A percentile compares a stretch with the other conserved stretches of the same genome.
Evolutionary conservation across 92 coral and sea anemone genomes (phyloP).

Genomic region (Porites rus): DNA sequence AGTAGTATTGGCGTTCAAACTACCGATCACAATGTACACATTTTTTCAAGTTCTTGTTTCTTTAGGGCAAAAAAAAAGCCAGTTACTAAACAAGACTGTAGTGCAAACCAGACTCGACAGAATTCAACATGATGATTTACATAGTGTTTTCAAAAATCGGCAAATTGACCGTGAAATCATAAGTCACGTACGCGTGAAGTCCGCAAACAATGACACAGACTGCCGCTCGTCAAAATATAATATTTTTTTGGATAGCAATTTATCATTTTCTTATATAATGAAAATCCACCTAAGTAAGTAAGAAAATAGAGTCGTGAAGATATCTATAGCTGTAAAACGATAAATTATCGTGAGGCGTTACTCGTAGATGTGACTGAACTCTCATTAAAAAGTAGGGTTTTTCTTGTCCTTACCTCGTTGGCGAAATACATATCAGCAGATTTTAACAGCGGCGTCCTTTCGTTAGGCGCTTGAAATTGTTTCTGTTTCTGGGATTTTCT

Average conservation of each 20-base stretch:
- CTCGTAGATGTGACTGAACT: not conserved
- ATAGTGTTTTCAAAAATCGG: not conserved
- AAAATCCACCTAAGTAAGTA: not conserved
- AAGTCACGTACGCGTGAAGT: not conserved
- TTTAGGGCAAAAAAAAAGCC: not conserved
- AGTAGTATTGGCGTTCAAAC: not conserved
- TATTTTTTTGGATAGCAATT: not conserved
- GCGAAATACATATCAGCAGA: constrained; percentile 20
- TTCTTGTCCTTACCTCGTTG: constrained; percentile 26
- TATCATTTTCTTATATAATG: not conserved
- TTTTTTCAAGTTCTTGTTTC: not conserved
- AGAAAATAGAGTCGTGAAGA: not conserved
- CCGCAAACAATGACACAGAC: not conserved
- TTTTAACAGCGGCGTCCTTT: constrained; percentile 15
- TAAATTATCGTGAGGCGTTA: not conserved
- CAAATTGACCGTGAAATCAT: not conserved
- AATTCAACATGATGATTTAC: no score
- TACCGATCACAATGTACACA: no score
- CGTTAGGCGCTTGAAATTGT: constrained; percentile 14
- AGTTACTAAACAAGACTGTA: not conserved
- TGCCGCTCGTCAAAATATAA: not conserved
- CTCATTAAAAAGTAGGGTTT: not conserved
- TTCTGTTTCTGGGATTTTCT: not conserved
- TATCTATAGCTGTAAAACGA: not conserved
- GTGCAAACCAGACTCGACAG: not conserved